phyloP scores from a whole-genome alignment of 2,797 vertebrate species.

The Megaceryle alcyon region DNA sequence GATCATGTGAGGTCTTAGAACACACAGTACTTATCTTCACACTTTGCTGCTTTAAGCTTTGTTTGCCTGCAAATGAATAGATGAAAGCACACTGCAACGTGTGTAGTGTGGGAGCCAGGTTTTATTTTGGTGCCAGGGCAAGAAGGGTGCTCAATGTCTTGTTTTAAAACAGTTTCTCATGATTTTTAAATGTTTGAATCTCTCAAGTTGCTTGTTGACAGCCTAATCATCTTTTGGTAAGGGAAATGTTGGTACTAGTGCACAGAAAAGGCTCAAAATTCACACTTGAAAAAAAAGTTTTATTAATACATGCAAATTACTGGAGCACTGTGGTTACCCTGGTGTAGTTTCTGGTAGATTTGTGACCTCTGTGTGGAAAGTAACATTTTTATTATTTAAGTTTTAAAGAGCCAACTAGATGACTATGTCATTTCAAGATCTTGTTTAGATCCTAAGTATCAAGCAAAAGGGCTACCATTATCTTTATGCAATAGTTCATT shows the following conservation, averaged over 20 bases:
- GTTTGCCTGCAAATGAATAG: neutral
- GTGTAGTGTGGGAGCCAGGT: neutral
- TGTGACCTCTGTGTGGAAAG: neutral
- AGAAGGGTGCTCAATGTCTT: neutral
- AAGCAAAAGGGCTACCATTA: neutral
- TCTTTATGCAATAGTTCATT: neutral
- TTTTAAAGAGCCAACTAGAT: neutral
- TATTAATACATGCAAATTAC: neutral
- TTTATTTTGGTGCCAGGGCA: neutral
- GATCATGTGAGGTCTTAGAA: neutral
- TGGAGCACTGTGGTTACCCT: neutral
- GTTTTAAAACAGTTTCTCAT: neutral
- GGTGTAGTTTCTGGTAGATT: neutral
- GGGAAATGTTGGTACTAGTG: neutral
- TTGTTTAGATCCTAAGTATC: neutral
- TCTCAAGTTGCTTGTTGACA: neutral
- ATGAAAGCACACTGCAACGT: neutral
- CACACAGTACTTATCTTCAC: neutral
- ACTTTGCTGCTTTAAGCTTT: conserved; percentile 4
- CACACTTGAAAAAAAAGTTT: neutral
- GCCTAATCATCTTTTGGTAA: neutral
- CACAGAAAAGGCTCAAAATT: neutral
- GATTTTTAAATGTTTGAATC: neutral
- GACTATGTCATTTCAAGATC: neutral
- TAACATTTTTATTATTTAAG: neutral